These are phyloP conservation scores for Lasiurus cinereus DNA, from an alignment of 2,113 vertebrate species.

Conservation along the genomic window DNA sequence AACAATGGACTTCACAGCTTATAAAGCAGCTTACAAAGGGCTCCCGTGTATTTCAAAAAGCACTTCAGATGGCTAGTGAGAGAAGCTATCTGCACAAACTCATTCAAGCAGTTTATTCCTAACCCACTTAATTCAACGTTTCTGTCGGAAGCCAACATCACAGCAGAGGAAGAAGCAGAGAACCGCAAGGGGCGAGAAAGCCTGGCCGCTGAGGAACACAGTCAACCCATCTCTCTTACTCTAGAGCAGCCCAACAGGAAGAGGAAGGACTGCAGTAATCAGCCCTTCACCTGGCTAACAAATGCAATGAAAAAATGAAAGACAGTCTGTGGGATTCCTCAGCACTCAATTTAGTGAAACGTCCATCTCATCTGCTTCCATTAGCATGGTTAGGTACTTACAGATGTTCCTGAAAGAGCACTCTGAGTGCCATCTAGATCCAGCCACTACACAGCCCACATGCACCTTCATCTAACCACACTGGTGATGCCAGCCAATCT, in stretches of 20 bases:
- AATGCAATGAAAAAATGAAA: neutral
- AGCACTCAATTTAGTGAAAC: neutral
- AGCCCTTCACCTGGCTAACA: neutral
- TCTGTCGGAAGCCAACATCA: slow-evolving; percentile 28
- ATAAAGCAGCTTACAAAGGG: slow-evolving; percentile 81
- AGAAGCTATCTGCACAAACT: slow-evolving; percentile 78
- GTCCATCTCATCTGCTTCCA: slow-evolving; percentile 9
- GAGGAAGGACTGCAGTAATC: neutral
- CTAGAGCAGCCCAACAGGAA: neutral
- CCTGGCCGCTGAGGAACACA: neutral
- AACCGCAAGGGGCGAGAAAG: neutral
- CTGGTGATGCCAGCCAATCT: neutral
- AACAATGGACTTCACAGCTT: slow-evolving; percentile 83
- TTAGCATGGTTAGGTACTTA: neutral
- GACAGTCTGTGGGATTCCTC: neutral
- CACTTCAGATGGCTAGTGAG: slow-evolving; percentile 78
- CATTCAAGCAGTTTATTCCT: slow-evolving; percentile 80
- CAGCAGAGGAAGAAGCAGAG: slow-evolving; percentile 32
- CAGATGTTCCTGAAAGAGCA: neutral
- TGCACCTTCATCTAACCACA: neutral
- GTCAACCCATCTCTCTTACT: neutral
- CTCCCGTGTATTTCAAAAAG: slow-evolving; percentile 80
- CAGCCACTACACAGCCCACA: neutral
- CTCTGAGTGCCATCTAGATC: neutral
- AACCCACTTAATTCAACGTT: slow-evolving; percentile 79